Percentiles rank a stretch among this genome's conserved stretches.
Evolutionary conservation across 1,140 invertebrate species (phyloP).

Genomic region (Drosophila pseudoananassae): DNA sequence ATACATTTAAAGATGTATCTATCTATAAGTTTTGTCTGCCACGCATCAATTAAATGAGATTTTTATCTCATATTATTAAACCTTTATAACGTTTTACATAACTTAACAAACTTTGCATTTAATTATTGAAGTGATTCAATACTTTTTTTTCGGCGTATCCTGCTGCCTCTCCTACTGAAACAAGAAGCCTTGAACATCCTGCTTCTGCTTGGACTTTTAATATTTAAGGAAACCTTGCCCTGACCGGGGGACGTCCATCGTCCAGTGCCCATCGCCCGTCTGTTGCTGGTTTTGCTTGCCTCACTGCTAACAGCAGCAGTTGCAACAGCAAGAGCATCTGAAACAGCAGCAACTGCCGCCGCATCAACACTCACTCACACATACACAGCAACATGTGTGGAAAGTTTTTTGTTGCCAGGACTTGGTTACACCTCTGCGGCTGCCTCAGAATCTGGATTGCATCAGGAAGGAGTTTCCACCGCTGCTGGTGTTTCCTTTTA

Average conservation of each 20-base stretch:
- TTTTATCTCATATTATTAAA: too few relatives aligned
- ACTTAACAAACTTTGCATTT: too few relatives aligned
- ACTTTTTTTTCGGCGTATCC: constrained; percentile 3
- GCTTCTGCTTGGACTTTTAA: constrained; percentile 66
- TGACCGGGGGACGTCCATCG: constrained; percentile 27
- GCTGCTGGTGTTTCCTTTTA: constrained; percentile 47
- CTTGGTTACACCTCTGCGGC: constrained; percentile 64
- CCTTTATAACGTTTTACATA: too few relatives aligned
- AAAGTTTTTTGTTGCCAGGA: constrained; percentile 62
- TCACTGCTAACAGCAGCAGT: constrained; percentile 55
- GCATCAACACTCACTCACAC: constrained; percentile 30
- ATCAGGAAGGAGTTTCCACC: constrained; percentile 41
- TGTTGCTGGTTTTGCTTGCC: constrained; percentile 31
- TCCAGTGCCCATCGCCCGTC: constrained; percentile 4
- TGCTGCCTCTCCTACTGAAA: neutral
- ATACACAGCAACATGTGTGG: constrained; percentile 42
- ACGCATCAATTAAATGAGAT: too few relatives aligned
- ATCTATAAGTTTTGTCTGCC: too few relatives aligned
- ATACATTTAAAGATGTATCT: too few relatives aligned
- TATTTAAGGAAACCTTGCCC: constrained; percentile 62
- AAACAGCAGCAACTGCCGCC: constrained; percentile 21
- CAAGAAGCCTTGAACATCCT: constrained; percentile 11
- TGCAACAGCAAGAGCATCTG: constrained; percentile 27
- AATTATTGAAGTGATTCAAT: too few relatives aligned
- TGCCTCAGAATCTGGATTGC: constrained; percentile 43